These are phyloP conservation scores for Syritta pipiens DNA, from an alignment of 2,888 invertebrate genomes.

Conservation along the genomic window DNA sequence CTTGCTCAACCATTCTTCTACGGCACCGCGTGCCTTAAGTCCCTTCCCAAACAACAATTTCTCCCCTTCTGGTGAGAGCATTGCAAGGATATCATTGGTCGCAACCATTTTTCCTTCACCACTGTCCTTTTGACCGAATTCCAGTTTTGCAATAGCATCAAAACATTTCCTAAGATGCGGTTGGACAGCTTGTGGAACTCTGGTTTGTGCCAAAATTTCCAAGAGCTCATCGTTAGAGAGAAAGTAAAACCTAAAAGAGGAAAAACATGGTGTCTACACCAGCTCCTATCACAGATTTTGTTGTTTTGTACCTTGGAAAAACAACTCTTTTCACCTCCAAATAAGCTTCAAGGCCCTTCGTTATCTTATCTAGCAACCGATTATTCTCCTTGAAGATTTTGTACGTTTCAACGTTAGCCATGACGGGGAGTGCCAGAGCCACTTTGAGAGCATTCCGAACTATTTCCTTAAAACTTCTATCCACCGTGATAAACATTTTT, in stretches of 20 bases:
- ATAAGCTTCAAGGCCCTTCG: slow-evolving; percentile 94
- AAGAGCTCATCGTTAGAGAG: slow-evolving; percentile 93
- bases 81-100: slow-evolving; percentile 92
- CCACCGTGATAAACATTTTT: slow-evolving; percentile 90
- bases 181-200: slow-evolving; percentile 93
- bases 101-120: slow-evolving; percentile 81
- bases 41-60: slow-evolving; percentile 89
- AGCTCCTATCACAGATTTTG: background rate
- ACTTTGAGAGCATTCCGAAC: slow-evolving; percentile 91
- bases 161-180: slow-evolving; percentile 94
- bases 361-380: slow-evolving; percentile 90
- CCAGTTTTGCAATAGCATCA: slow-evolving; percentile 88
- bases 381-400: slow-evolving; percentile 87
- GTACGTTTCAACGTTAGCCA: slow-evolving; percentile 85
- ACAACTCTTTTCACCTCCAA: slow-evolving; percentile 92
- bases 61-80: slow-evolving; percentile 94
- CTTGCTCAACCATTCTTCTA: slow-evolving; percentile 94
- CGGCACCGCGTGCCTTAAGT: slow-evolving; percentile 91
- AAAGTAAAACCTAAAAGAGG: slow-evolving; percentile 85
- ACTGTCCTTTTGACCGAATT: slow-evolving; percentile 86
- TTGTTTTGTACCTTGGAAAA: slow-evolving; percentile 84
- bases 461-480: slow-evolving; percentile 94
- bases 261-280: background rate
- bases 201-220: slow-evolving; percentile 94
- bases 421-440: slow-evolving; percentile 89